Evolutionary conservation across 2,797 vertebrate species (phyloP).

Genomic region (Typhlichthys eigenmanni): DNA sequence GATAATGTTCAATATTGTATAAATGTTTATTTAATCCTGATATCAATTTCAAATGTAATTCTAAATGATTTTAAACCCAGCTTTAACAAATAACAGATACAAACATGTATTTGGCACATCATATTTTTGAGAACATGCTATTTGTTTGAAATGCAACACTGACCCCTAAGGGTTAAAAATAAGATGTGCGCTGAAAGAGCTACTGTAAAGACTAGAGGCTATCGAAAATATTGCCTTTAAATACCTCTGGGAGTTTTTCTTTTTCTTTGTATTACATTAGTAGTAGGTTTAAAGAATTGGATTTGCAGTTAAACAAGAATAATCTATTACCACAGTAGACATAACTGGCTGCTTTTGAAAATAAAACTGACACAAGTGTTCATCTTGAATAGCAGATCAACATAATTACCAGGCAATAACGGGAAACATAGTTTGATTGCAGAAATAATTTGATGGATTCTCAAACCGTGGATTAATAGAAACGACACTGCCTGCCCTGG

Average conservation of each 20-base stretch:
- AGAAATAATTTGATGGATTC: too few relatives aligned
- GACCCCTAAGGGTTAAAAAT: conserved; percentile 66
- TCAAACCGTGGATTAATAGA: too few relatives aligned
- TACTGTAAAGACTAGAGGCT: not conserved
- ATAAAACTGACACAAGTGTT: too few relatives aligned
- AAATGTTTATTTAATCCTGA: conserved; percentile 54
- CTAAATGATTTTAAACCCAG: too few relatives aligned
- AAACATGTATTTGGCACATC: conserved; percentile 43
- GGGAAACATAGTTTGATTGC: too few relatives aligned
- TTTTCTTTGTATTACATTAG: too few relatives aligned
- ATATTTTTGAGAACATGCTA: not conserved
- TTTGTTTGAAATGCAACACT: conserved; percentile 48
- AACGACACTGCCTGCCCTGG: not conserved
- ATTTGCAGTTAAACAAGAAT: too few relatives aligned
- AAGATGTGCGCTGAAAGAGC: conserved; percentile 24
- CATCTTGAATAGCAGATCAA: too few relatives aligned
- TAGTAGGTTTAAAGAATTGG: too few relatives aligned
- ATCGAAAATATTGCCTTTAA: not conserved
- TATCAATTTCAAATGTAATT: conserved; percentile 15
- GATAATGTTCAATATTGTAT: conserved; percentile 24
- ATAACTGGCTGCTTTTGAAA: too few relatives aligned
- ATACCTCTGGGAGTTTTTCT: not conserved
- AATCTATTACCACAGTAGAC: too few relatives aligned
- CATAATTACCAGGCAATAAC: too few relatives aligned
- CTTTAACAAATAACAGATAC: conserved; percentile 4